A percentile compares a stretch with the other conserved stretches of the same genome.
These are phyloP conservation scores for Ellobius talpinus DNA, from an alignment of 2,113 vertebrate species.

Conservation along the genomic window DNA sequence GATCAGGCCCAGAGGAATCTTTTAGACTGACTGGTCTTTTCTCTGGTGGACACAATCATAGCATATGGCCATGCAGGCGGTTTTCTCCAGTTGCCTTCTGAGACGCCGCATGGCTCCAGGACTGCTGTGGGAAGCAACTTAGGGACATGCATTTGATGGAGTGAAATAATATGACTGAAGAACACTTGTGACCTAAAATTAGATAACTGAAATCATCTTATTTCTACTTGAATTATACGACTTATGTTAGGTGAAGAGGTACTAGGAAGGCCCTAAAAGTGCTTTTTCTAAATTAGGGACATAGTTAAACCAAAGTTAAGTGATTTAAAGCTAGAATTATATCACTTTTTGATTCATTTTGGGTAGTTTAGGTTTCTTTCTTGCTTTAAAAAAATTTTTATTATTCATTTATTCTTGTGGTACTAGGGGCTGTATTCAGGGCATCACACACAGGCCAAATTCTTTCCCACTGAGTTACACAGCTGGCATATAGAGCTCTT, in stretches of 20 bases:
- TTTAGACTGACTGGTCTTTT: not conserved
- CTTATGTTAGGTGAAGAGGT: not conserved
- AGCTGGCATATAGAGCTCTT: accelerated
- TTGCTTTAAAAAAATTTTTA: not conserved
- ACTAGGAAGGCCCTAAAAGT: not conserved
- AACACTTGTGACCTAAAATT: not conserved
- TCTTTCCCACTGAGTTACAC: not conserved
- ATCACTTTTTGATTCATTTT: not conserved
- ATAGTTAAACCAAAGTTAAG: conserved; percentile 18
- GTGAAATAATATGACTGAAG: not conserved
- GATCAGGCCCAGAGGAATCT: not conserved
- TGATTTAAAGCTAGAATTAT: not conserved
- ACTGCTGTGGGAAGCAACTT: not conserved
- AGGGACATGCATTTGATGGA: not conserved
- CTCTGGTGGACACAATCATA: not conserved
- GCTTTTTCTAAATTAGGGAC: not conserved
- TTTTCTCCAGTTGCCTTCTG: not conserved
- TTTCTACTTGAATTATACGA: conserved; percentile 1
- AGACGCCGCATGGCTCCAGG: not conserved
- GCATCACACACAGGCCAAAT: no score
- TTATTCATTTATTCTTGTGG: not conserved
- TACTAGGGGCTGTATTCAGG: not conserved
- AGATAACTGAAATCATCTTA: not conserved
- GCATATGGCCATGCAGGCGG: no score
- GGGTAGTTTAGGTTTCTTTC: conserved; percentile 1